Percentiles rank a stretch among this genome's conserved stretches.
Conservation (phyloP, 2,888 invertebrate species). For the Orchesella flavescens region DNA sequence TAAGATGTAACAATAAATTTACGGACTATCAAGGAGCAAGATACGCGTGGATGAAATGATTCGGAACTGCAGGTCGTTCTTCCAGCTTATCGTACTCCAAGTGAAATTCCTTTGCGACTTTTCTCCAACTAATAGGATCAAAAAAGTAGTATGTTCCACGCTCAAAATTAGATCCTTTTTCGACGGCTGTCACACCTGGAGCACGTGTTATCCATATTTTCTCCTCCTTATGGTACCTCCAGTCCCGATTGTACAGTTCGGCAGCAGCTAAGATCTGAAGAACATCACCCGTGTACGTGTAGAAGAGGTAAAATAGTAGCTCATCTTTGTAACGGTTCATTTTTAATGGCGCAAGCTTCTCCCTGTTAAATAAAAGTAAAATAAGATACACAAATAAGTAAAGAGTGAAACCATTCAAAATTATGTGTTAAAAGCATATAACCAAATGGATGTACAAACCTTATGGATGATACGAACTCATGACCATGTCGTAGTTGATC, state of each 20-base stretch:
- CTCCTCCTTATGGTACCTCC: slow-evolving; percentile 99
- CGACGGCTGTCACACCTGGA: slow-evolving; percentile 93
- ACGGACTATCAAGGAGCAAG: slow-evolving; percentile 67
- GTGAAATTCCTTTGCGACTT: slow-evolving; percentile 98
- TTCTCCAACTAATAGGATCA: slow-evolving; percentile 99
- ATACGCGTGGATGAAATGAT: slow-evolving; percentile 76
- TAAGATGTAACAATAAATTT: slow-evolving; percentile 23
- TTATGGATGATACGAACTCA: slow-evolving; percentile 82
- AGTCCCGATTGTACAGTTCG: slow-evolving; percentile 89
- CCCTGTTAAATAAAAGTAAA: slow-evolving; percentile 77
- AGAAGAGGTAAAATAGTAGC: slow-evolving; percentile 98
- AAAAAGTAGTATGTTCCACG: slow-evolving; percentile 99
- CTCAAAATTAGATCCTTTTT: slow-evolving; percentile 97
- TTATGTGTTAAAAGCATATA: neutral
- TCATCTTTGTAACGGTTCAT: slow-evolving; percentile 98
- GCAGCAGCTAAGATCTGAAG: slow-evolving; percentile 82
- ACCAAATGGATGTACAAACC: slow-evolving; percentile 74
- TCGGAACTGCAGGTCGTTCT: slow-evolving; percentile 87
- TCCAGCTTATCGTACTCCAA: slow-evolving; percentile 99
- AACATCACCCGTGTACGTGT: slow-evolving; percentile 98
- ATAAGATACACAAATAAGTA: neutral
- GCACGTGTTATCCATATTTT: slow-evolving; percentile 99
- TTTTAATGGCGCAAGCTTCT: slow-evolving; percentile 95
- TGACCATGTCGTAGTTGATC: slow-evolving; percentile 71
- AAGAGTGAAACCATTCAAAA: slow-evolving; percentile 1